Evolutionary conservation across 2,113 vertebrate genomes (phyloP).

Genomic region (Meles meles): DNA sequence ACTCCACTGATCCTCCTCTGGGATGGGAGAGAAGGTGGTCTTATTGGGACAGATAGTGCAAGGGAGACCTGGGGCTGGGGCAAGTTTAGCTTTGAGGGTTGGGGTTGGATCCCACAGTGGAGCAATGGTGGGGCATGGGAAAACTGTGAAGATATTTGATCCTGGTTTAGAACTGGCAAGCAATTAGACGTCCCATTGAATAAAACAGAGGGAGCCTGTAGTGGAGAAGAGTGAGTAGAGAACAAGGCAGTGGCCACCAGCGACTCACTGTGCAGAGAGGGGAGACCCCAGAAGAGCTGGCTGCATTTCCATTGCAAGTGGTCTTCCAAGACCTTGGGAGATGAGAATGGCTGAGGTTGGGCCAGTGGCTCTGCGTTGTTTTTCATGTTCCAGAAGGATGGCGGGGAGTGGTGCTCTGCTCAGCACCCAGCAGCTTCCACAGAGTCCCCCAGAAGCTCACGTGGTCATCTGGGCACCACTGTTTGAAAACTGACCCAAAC

Average conservation of each 20-base stretch:
- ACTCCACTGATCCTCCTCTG: neutral
- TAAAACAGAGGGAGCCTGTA: too few species aligned
- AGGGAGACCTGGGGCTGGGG: neutral
- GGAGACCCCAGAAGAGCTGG: conserved; percentile 56
- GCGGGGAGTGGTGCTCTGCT: neutral
- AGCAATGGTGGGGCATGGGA: too few species aligned
- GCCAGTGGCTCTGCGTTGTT: neutral
- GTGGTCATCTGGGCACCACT: neutral
- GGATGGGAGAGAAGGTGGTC: neutral
- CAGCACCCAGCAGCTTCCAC: neutral
- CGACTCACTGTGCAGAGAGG: conserved; percentile 47
- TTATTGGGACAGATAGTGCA: neutral
- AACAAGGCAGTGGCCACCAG: conserved; percentile 20
- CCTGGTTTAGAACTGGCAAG: too few species aligned
- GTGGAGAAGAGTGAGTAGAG: neutral
- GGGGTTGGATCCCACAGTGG: too few species aligned
- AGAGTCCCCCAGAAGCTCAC: neutral
- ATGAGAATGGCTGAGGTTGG: neutral
- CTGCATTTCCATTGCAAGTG: neutral
- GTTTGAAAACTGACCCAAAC: neutral
- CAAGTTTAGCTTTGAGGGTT: neutral
- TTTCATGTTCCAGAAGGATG: neutral
- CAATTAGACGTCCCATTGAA: too few species aligned
- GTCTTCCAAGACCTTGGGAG: neutral
- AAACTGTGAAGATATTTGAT: too few species aligned